phyloP scores from a whole-genome alignment of 1,140 invertebrate species.

The Neomicropteryx cornuta region DNA sequence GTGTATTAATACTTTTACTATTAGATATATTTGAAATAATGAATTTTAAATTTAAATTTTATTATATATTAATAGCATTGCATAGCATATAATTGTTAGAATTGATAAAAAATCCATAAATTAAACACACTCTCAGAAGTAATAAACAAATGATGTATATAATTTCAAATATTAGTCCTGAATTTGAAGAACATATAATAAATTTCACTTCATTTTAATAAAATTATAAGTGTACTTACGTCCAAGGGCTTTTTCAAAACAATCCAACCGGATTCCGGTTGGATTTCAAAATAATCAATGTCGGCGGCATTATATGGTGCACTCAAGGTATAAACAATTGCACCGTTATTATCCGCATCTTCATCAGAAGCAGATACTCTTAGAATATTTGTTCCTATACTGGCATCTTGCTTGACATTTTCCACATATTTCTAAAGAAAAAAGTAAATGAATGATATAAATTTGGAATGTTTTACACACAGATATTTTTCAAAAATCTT shows the following conservation, averaged over 20 bases:
- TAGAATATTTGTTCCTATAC: slow-evolving; percentile 87
- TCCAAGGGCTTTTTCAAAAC: slow-evolving; percentile 86
- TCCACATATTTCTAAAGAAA: slow-evolving; percentile 83
- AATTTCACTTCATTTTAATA: too few species aligned
- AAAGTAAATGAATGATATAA: slow-evolving; percentile 4
- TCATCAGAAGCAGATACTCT: slow-evolving; percentile 90
- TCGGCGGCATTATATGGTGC: slow-evolving; percentile 75
- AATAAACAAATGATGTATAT: slow-evolving; percentile 6
- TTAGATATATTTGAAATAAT: too few species aligned
- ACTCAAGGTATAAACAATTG: slow-evolving; percentile 83
- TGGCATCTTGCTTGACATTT: slow-evolving; percentile 93
- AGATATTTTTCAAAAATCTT: background rate
- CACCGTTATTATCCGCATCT: slow-evolving; percentile 91
- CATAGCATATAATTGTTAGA: too few species aligned
- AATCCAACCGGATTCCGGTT: slow-evolving; percentile 93
- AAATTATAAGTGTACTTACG: slow-evolving; percentile 59
- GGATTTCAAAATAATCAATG: slow-evolving; percentile 90
- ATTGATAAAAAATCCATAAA: too few species aligned
- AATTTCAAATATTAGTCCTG: slow-evolving; percentile 18
- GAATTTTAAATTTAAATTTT: too few species aligned
- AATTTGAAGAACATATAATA: too few species aligned
- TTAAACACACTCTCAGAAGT: slow-evolving; percentile 15
- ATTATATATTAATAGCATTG: too few species aligned
- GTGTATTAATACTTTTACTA: too few species aligned
- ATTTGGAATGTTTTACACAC: background rate